A percentile compares a stretch with the other conserved stretches of the same genome.
These are phyloP conservation scores for Alca torda DNA, from an alignment of 2,797 vertebrate species.

Conservation along the genomic window DNA sequence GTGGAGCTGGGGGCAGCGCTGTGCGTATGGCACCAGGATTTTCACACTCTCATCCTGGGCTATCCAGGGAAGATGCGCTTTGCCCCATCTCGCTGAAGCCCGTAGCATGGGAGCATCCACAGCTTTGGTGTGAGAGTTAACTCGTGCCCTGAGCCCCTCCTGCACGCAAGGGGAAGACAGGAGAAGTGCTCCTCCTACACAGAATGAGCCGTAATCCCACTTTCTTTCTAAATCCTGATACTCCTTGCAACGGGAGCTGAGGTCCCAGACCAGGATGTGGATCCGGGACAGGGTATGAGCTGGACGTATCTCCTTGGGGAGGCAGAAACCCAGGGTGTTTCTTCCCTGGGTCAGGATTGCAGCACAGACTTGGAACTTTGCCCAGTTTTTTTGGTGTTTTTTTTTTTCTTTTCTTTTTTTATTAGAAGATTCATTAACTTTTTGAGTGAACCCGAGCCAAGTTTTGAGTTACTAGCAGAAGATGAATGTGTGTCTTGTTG, in stretches of 20 bases:
- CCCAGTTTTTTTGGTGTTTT: background rate
- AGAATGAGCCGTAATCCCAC: background rate
- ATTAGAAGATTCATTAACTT: background rate
- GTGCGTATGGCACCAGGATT: background rate
- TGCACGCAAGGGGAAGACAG: background rate
- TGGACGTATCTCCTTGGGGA: background rate
- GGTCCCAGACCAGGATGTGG: background rate
- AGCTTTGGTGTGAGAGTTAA: background rate
- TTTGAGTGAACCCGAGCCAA: background rate
- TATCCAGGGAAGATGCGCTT: background rate
- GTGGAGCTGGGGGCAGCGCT: background rate
- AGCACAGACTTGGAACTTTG: background rate
- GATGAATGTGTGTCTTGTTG: background rate
- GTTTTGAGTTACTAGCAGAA: background rate
- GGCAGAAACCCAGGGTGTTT: background rate
- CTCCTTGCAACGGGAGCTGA: rapidly evolving
- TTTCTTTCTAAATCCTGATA: background rate
- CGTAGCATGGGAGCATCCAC: rapidly evolving
- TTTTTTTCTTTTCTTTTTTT: background rate
- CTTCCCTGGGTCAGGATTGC: background rate
- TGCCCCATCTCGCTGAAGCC: background rate
- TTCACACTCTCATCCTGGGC: background rate
- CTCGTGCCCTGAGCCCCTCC: background rate
- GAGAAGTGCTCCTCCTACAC: background rate
- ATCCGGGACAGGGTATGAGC: background rate